These are phyloP conservation scores for Oreochromis mossambicus DNA, from an alignment of 2,797 vertebrate genomes.

Conservation along the genomic window DNA sequence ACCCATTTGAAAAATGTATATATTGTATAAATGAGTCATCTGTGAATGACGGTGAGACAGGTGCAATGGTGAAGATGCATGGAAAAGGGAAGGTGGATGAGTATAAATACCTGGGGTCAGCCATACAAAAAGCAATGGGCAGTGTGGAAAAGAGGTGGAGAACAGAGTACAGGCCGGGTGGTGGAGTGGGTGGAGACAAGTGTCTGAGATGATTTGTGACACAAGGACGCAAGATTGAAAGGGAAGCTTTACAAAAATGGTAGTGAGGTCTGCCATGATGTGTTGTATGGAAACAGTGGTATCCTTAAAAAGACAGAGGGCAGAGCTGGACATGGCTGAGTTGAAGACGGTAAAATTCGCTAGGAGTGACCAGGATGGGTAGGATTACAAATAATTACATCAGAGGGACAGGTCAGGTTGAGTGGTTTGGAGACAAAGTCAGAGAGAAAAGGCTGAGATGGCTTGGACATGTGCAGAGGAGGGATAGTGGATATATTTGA, in stretches of 20 bases:
- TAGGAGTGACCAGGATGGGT: not conserved
- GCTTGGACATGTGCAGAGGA: not conserved
- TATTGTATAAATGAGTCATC: not conserved
- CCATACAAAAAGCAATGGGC: not conserved
- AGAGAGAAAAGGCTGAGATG: not conserved
- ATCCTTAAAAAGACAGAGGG: not conserved
- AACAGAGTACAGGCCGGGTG: not conserved
- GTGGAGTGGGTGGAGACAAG: not conserved
- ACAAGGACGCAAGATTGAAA: not conserved
- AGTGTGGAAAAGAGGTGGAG: not conserved
- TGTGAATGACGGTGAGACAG: not conserved
- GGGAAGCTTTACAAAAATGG: not conserved
- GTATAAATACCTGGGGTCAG: not conserved
- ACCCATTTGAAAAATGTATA: not conserved
- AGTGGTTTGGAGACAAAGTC: not conserved
- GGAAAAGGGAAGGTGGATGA: not conserved
- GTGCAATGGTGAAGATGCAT: not conserved
- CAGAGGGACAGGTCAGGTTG: not conserved
- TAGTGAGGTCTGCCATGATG: not conserved
- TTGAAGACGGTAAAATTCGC: accelerated
- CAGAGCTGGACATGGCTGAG: not conserved
- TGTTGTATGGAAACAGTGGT: not conserved
- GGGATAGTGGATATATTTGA: not conserved
- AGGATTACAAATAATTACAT: not conserved
- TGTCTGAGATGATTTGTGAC: not conserved